Evolutionary conservation across 2,888 invertebrate species (phyloP).

Genomic region (Macrophya annulata): DNA sequence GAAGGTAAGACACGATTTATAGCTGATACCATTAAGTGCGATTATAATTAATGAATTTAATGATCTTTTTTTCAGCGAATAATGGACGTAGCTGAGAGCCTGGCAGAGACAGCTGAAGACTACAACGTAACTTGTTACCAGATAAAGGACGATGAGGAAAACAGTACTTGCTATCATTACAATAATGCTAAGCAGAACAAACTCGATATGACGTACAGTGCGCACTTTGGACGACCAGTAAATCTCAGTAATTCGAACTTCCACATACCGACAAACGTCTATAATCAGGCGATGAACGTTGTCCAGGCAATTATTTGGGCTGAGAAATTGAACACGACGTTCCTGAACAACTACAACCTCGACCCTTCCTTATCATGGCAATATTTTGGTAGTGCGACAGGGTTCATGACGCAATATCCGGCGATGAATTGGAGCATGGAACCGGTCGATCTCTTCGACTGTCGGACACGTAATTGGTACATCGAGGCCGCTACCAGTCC

Average conservation of each 20-base stretch:
- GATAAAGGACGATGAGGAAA: constrained; percentile 67
- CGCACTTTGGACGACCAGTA: constrained; percentile 87
- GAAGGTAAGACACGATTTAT: constrained; percentile 81
- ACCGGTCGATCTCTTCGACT: constrained; percentile 96
- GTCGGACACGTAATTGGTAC: constrained; percentile 97
- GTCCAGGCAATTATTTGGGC: constrained; percentile 98
- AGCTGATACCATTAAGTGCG: neutral
- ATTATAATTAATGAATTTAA: neutral
- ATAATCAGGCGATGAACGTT: constrained; percentile 93
- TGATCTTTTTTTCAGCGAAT: constrained; percentile 84
- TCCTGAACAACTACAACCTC: constrained; percentile 91
- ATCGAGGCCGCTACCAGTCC: constrained; percentile 99
- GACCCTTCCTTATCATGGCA: constrained; percentile 98
- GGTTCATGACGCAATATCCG: constrained; percentile 98
- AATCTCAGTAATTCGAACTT: constrained; percentile 93
- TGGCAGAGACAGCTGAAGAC: constrained; percentile 83
- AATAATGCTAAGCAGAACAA: constrained; percentile 77
- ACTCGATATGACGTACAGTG: constrained; percentile 85
- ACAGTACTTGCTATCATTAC: constrained; percentile 66
- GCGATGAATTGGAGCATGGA: constrained; percentile 91
- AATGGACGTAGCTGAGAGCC: constrained; percentile 93
- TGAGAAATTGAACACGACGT: constrained; percentile 93
- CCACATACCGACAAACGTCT: constrained; percentile 98
- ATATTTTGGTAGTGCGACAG: constrained; percentile 98
- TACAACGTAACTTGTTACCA: constrained; percentile 61